These are phyloP conservation scores for Drosophila subpulchrella DNA, from an alignment of 1,140 invertebrate genomes.

Conservation along the genomic window DNA sequence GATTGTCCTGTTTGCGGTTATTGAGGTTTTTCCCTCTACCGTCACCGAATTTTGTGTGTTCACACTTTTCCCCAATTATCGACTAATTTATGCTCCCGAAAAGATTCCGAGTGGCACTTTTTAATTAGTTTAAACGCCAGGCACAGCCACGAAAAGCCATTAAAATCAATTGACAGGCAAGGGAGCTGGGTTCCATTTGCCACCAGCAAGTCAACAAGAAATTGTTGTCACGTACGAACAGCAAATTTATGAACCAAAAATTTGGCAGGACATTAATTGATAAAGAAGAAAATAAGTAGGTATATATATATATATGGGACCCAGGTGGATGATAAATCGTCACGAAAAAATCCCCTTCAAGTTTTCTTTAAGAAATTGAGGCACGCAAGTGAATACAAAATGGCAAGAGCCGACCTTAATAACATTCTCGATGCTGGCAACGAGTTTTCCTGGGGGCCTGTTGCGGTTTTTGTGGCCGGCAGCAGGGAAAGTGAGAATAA, in stretches of 20 bases:
- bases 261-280: slow-evolving; percentile 68
- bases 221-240: slow-evolving; percentile 63
- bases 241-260: slow-evolving; percentile 59
- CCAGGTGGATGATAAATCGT: slow-evolving; percentile 61
- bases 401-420: slow-evolving; percentile 28
- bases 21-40: slow-evolving; percentile 31
- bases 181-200: neutral
- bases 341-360: neutral
- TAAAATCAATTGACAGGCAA: slow-evolving; percentile 70
- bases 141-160: slow-evolving; percentile 49
- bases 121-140: slow-evolving; percentile 72
- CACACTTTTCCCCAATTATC: slow-evolving; percentile 38
- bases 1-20: slow-evolving; percentile 73
- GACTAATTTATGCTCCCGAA: neutral
- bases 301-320: slow-evolving; percentile 10
- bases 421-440: slow-evolving; percentile 31
- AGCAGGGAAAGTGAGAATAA: slow-evolving; percentile 7
- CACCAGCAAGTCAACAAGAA: slow-evolving; percentile 47
- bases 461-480: slow-evolving; percentile 53
- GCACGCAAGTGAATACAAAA: slow-evolving; percentile 38
- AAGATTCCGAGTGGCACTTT: slow-evolving; percentile 34
- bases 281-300: slow-evolving; percentile 17
- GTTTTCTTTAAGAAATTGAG: slow-evolving; percentile 27
- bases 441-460: slow-evolving; percentile 25
- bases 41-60: slow-evolving; percentile 30